Evolutionary conservation across 2,113 vertebrate species (phyloP), one percentile per base, ranked within the genome.

Genomic region (Brachyistius frenatus): DNA sequence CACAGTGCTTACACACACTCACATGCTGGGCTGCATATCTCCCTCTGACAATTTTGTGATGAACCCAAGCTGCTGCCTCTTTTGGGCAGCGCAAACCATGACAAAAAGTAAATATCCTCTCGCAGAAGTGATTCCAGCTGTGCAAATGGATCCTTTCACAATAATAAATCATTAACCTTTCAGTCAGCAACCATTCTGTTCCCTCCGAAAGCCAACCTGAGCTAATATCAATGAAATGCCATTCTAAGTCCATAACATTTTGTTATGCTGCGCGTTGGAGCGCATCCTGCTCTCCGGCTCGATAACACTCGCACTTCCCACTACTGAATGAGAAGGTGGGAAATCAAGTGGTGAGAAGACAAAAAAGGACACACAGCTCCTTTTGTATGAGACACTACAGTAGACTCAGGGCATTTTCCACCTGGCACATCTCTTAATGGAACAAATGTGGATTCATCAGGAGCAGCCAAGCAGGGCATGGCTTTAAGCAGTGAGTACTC

Each of bases 401-500:
- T 32, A 67, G 81, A 87, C 76, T 64, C 66, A 35, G 53, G 63
- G 64, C 35, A 49, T 78, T 90, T 83, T 87, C 55, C 76, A 90
- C 81, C 81, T 65, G 84, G 58, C 57, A 76, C 7, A 68, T 63
- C 76, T 82, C 85, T 86, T 77, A 84, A 92, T 90, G 84, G 76
- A 90, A 81, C 89, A 87, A 83, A 90, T 89, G 89, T 61, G 74
- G 76, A 78, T 68, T 83, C 62, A 70, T 66, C 53, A 37, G 78
- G 69, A 79, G 85, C 39, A 46, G 83, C 81, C 73, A 36, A 78
- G 79, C 74, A 50, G 91, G 87, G 87, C 86, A 94, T 91, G 90
- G 89, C 88, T 88, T 88, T 93, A 83, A 91, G 84, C 85, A 92
- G 92, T 93, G 84, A 94, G 91, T 93, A 88, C 7, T 16, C 35